Base-by-base conservation (phyloP, 2,888 invertebrate genomes). In the Doris montereyensis region DNA sequence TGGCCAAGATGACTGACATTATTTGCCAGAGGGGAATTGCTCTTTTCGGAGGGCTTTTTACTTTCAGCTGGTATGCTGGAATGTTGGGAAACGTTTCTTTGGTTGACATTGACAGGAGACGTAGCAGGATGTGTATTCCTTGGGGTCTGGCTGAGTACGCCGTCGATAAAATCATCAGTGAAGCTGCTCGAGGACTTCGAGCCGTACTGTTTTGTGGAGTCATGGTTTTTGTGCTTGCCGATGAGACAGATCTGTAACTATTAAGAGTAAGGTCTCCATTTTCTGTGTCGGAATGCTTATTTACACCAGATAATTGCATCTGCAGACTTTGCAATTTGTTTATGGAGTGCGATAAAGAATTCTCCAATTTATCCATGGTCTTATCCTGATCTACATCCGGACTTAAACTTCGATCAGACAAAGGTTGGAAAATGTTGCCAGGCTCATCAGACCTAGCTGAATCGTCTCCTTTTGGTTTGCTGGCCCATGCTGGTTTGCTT, bases 1-100 rank as follows among this genome's bases (percentile, higher is more conserved):
- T 87, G 86, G 2, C 87, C 88, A 58, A 87, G 89, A 2, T 85
- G 81, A 2, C 88, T 89, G 88, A 90, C 89, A 80, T 90, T 90
- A 77, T 90, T 90, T 10, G 90, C 88, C 26, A 90, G 86, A 57
- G 84, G 5, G 24, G 17, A 21, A 13, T 5, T 62, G 8, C 8
- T 62, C n/a, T n/a, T 21, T n/a, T n/a, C n/a, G n/a, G n/a, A n/a
- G n/a, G n/a, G n/a, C n/a, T n/a, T n/a, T n/a, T n/a, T n/a, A n/a
- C n/a, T n/a, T n/a, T n/a, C n/a, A n/a, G n/a, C n/a, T n/a, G n/a
- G n/a, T n/a, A n/a, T n/a, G n/a, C n/a, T n/a, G n/a, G n/a, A n/a
- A n/a, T n/a, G n/a, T n/a, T n/a, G n/a, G n/a, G n/a, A n/a, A n/a
- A n/a, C n/a, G n/a, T n/a, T n/a, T n/a, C n/a, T n/a, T n/a, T n/a